A percentile compares a stretch with the other conserved stretches of the same genome.
Evolutionary conservation across 2,113 vertebrate genomes (phyloP).

Genomic region (Collichthys lucidus): DNA sequence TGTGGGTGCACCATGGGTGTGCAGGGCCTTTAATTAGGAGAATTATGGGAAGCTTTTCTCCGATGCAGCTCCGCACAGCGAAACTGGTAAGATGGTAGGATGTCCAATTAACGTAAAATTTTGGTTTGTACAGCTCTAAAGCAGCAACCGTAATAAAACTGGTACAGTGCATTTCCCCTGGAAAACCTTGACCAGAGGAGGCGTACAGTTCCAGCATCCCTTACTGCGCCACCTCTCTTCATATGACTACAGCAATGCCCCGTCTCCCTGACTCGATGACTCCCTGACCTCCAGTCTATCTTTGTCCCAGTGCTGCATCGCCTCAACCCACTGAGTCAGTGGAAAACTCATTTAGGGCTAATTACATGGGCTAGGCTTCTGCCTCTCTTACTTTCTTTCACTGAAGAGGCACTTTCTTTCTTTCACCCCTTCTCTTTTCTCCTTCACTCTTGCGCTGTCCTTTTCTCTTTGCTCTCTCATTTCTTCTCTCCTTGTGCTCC

Average conservation of each 20-base stretch:
- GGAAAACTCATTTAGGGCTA: conserved; percentile 95
- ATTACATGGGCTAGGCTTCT: conserved; percentile 83
- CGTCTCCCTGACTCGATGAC: conserved; percentile 47
- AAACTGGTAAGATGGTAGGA: not conserved
- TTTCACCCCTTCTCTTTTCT: conserved; percentile 69
- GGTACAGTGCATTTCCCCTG: not conserved
- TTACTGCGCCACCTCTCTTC: conserved; percentile 30
- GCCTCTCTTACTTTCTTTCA: conserved; percentile 71
- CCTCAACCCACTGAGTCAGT: conserved; percentile 80
- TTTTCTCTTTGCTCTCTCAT: conserved; percentile 78
- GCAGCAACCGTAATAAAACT: not conserved
- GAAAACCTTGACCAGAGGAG: conserved; percentile 6
- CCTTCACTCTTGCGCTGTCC: conserved; percentile 61
- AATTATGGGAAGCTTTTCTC: not conserved
- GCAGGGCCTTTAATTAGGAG: conserved; percentile 3
- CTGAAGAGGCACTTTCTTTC: conserved; percentile 65
- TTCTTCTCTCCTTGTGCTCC: conserved; percentile 83
- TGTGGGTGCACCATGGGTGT: not conserved
- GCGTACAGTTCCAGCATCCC: not conserved
- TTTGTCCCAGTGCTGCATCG: conserved; percentile 79
- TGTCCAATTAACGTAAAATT: not conserved
- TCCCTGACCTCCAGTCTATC: conserved; percentile 68
- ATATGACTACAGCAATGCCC: conserved; percentile 43
- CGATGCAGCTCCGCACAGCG: not conserved
- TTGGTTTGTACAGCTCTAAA: not conserved